Conservation (phyloP, 2,797 vertebrate species). For the Xenops minutus region DNA sequence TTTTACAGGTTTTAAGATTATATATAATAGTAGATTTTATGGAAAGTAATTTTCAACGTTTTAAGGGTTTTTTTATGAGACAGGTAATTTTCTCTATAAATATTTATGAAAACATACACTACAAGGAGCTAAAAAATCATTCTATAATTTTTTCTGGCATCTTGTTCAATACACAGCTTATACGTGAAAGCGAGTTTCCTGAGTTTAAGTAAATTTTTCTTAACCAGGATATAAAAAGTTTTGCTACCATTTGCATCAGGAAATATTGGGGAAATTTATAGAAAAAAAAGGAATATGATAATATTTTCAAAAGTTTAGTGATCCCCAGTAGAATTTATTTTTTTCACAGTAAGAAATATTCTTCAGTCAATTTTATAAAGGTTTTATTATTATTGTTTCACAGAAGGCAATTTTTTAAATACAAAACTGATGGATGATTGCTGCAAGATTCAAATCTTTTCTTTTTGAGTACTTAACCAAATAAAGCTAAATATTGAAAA, state of each 20-base stretch:
- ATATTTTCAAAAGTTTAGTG: background rate
- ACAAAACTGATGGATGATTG: background rate
- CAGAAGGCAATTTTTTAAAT: conserved; percentile 12
- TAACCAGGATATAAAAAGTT: background rate
- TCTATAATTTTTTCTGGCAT: background rate
- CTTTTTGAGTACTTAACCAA: background rate
- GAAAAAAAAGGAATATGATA: background rate
- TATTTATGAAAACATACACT: conserved; percentile 41
- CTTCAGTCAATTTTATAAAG: background rate
- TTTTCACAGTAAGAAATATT: background rate
- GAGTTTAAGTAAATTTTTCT: background rate
- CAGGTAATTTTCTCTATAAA: conserved; percentile 40
- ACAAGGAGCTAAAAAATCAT: conserved; percentile 28
- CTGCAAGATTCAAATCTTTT: background rate
- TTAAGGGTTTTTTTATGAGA: background rate
- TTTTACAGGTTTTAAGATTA: background rate
- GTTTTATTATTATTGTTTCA: conserved; percentile 14
- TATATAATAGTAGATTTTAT: background rate
- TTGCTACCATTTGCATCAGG: background rate
- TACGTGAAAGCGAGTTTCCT: background rate
- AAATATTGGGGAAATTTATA: background rate
- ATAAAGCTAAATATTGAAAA: background rate
- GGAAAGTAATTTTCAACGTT: conserved; percentile 40
- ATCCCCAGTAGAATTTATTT: background rate
- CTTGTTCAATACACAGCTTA: background rate